Conservation (phyloP, 2,113 vertebrate species). For the Formicarius rufipectus region DNA sequence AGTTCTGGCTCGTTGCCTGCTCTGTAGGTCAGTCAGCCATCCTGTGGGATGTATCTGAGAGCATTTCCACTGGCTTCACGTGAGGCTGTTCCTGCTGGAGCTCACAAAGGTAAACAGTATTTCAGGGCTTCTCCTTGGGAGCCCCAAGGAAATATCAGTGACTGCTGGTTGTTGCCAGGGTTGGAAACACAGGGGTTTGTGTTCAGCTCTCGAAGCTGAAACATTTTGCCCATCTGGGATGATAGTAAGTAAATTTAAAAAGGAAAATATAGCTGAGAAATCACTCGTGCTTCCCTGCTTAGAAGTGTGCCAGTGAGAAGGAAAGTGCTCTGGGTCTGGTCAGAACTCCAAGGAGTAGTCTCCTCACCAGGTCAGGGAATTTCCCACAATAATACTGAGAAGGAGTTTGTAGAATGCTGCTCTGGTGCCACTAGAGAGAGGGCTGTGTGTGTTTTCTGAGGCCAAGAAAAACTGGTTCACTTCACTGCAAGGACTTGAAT, state of each 20-base stretch:
- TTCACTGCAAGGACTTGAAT: neutral
- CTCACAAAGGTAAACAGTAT: neutral
- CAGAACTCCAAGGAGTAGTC: neutral
- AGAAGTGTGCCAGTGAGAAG: neutral
- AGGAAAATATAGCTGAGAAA: neutral
- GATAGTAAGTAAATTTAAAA: neutral
- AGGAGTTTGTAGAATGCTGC: neutral
- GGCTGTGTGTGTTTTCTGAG: accelerated
- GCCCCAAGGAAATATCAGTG: neutral
- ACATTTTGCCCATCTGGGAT: neutral
- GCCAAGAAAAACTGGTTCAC: neutral
- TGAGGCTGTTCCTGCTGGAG: neutral
- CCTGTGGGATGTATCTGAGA: neutral
- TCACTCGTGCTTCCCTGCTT: neutral
- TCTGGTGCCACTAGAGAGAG: neutral
- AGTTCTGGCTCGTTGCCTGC: neutral
- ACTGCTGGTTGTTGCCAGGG: neutral
- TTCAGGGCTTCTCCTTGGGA: neutral
- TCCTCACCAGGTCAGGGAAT: neutral
- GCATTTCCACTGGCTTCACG: neutral
- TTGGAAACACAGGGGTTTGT: neutral
- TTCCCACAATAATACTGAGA: neutral
- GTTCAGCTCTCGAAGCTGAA: neutral
- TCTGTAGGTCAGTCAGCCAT: neutral
- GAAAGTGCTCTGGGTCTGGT: neutral